Percentiles rank a stretch among this genome's conserved stretches.
phyloP scores from a whole-genome alignment of 1,140 invertebrate species.

The Philopotamus ludificatus region DNA sequence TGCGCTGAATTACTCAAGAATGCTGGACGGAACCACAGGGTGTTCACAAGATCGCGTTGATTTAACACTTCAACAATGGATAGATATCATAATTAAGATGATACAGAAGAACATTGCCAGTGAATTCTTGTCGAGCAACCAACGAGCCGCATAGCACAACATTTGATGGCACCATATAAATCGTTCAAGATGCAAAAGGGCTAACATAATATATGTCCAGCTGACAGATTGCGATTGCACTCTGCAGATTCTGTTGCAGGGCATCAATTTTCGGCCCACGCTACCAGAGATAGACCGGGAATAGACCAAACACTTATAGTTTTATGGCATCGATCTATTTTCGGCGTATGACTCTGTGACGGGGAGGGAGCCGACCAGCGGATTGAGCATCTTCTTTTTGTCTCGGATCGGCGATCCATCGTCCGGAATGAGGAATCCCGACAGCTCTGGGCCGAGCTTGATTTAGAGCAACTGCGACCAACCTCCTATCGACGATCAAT shows the following conservation, averaged over 20 bases:
- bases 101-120: too few relatives aligned
- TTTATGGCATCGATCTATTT: slow-evolving; percentile 16
- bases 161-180: too few relatives aligned
- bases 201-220: too few relatives aligned
- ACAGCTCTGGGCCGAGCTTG: slow-evolving; percentile 19
- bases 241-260: not conserved
- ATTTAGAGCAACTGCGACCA: slow-evolving; percentile 11
- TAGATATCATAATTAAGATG: too few relatives aligned
- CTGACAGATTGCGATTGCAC: not conserved
- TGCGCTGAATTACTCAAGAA: too few relatives aligned
- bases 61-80: too few relatives aligned
- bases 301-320: slow-evolving; percentile 13
- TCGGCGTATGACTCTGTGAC: not conserved
- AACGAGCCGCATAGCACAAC: too few relatives aligned
- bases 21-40: too few relatives aligned
- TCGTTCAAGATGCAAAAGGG: too few relatives aligned
- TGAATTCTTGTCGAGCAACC: too few relatives aligned
- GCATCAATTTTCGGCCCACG: slow-evolving; percentile 13
- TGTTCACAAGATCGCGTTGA: too few relatives aligned
- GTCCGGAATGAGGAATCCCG: slow-evolving; percentile 9
- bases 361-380: not conserved
- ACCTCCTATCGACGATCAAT: slow-evolving; percentile 6
- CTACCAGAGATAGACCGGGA: slow-evolving; percentile 3
- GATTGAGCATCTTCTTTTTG: slow-evolving; percentile 2
- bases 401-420: not conserved